phyloP scores from a whole-genome alignment of 2,797 vertebrate genomes.

The Spizella passerina region DNA sequence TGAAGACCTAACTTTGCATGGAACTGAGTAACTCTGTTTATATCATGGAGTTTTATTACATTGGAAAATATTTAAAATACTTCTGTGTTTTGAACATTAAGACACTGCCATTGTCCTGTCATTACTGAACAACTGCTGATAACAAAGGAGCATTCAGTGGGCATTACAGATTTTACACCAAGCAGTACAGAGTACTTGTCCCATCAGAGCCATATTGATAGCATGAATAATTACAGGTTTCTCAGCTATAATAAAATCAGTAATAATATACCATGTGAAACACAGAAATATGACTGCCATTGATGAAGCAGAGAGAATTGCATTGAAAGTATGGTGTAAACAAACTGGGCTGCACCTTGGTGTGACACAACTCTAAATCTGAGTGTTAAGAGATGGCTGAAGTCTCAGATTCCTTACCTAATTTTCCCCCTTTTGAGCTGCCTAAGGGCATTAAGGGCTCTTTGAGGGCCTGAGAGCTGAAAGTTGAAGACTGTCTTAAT shows the following conservation, averaged over 20 bases:
- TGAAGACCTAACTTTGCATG: neutral
- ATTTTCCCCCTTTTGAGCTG: neutral
- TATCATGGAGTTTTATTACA: neutral
- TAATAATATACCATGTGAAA: neutral
- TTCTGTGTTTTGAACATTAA: neutral
- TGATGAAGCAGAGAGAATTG: neutral
- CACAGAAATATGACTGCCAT: neutral
- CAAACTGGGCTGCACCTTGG: neutral
- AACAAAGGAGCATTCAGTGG: neutral
- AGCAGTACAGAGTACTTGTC: neutral
- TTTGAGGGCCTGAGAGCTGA: neutral
- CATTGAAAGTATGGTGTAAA: neutral
- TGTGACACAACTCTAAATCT: neutral
- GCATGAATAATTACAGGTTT: neutral
- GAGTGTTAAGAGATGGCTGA: neutral
- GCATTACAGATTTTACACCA: neutral
- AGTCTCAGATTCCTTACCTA: neutral
- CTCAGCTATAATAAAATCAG: slow-evolving; percentile 6
- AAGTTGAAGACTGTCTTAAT: neutral
- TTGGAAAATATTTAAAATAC: neutral
- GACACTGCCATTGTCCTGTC: neutral
- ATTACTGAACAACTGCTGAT: neutral
- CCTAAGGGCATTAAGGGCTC: neutral
- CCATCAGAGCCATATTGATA: neutral
- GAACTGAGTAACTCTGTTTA: neutral